Percentiles rank a stretch among this genome's conserved stretches.
Conservation (phyloP, 2,888 invertebrate species). For the Nomada lathburiana region DNA sequence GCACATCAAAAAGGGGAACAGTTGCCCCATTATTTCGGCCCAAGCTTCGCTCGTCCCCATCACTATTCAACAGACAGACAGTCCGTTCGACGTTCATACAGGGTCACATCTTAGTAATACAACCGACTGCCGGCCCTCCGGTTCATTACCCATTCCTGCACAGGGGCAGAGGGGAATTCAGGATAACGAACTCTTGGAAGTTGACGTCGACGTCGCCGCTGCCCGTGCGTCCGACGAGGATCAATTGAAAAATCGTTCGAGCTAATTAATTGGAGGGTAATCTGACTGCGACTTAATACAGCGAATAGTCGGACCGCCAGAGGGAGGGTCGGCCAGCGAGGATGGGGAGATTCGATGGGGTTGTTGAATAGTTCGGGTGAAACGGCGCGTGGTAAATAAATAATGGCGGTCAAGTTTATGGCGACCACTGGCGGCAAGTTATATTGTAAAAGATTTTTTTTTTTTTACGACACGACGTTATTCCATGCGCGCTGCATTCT, state of each 20-base stretch:
- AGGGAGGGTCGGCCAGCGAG: not conserved
- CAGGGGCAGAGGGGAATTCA: constrained; percentile 76
- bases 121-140: constrained; percentile 77
- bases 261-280: constrained; percentile 76
- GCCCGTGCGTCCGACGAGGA: constrained; percentile 53
- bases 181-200: constrained; percentile 80
- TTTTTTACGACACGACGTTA: not conserved
- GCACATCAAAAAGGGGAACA: not conserved
- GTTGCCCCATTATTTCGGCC: not conserved
- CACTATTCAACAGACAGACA: constrained; percentile 40
- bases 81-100: constrained; percentile 46
- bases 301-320: not conserved
- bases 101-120: constrained; percentile 81
- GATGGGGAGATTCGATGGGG: not conserved
- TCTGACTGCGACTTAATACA: constrained; percentile 63
- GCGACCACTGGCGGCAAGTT: not conserved
- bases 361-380: not conserved
- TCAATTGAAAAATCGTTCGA: constrained; percentile 77
- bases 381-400: constrained; percentile 12
- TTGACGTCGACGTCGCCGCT: constrained; percentile 53
- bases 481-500: not conserved
- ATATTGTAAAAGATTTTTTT: not conserved
- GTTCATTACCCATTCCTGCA: constrained; percentile 82
- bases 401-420: constrained; percentile 9
- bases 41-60: constrained; percentile 55